These are phyloP conservation scores for Sarcoramphus papa DNA, from an alignment of 2,797 vertebrate species.

Conservation along the genomic window DNA sequence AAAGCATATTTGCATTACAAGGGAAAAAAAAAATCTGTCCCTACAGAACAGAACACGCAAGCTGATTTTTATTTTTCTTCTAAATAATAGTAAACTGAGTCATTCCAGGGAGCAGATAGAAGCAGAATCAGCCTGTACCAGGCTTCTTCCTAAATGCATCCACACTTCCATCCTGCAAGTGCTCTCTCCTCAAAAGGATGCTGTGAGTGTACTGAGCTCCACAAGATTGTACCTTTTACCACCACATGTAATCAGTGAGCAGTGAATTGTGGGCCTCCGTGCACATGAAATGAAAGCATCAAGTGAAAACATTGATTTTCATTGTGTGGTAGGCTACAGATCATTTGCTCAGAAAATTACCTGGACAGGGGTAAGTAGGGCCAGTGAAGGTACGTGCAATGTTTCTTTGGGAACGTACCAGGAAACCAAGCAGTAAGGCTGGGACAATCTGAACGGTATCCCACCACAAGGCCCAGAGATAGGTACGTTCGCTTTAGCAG, in stretches of 20 bases:
- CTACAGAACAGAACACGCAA: background rate
- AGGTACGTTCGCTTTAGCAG: background rate
- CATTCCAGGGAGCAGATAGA: background rate
- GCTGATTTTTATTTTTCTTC: background rate
- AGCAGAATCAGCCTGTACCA: background rate
- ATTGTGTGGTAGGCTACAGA: background rate
- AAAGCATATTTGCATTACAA: background rate
- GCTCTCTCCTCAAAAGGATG: background rate
- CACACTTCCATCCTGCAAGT: background rate
- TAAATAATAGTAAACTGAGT: background rate
- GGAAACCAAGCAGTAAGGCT: background rate
- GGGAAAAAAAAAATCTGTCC: accelerated
- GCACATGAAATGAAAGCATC: background rate
- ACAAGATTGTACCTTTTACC: background rate
- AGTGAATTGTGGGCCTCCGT: accelerated
- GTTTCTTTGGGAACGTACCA: background rate
- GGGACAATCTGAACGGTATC: background rate
- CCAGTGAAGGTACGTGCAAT: background rate
- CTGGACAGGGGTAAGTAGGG: background rate
- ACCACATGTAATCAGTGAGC: background rate
- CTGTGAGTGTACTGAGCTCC: background rate
- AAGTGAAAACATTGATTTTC: background rate
- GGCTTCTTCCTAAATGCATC: background rate
- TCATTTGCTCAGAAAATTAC: background rate
- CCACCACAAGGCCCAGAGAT: background rate